Evolutionary conservation across 37 sponge, comb jelly and placozoan species (phyloP).

Genomic region (Chondrilla cf. caribensis): DNA sequence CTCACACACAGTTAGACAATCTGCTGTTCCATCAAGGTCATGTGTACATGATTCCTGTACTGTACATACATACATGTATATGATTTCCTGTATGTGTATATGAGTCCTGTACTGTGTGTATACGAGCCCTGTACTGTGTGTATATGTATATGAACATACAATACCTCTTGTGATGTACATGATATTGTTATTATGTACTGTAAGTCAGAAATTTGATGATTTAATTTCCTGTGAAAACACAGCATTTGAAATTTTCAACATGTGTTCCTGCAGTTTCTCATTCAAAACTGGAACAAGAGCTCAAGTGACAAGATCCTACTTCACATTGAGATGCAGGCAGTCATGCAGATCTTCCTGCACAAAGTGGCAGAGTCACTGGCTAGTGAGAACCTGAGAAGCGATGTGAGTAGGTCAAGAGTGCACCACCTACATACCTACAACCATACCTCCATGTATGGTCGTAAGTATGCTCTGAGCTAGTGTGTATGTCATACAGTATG

Average conservation of each 20-base stretch:
- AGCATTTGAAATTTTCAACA: no score
- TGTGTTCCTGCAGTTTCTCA: not conserved
- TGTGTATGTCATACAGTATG: no score
- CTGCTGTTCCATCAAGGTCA: not conserved
- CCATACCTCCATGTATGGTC: no score
- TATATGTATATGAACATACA: not conserved
- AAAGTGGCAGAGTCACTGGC: constrained; percentile 45
- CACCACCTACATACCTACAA: no score
- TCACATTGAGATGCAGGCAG: constrained; percentile 81
- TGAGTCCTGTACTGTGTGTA: not conserved
- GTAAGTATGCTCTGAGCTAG: no score
- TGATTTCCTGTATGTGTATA: not conserved
- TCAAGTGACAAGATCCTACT: constrained; percentile 43
- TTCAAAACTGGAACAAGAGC: not conserved
- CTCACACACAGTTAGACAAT: not conserved
- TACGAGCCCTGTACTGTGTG: not conserved
- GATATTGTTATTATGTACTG: no score
- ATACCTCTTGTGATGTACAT: no score
- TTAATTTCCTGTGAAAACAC: no score
- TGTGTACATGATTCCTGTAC: not conserved
- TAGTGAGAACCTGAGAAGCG: constrained; percentile 53
- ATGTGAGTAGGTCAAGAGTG: not conserved
- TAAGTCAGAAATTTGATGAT: no score
- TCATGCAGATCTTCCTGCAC: constrained; percentile 57
- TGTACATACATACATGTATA: not conserved